A percentile compares a stretch with the other conserved stretches of the same genome.
Evolutionary conservation across 2,113 vertebrate species (phyloP).

Genomic region (Lathamus discolor): DNA sequence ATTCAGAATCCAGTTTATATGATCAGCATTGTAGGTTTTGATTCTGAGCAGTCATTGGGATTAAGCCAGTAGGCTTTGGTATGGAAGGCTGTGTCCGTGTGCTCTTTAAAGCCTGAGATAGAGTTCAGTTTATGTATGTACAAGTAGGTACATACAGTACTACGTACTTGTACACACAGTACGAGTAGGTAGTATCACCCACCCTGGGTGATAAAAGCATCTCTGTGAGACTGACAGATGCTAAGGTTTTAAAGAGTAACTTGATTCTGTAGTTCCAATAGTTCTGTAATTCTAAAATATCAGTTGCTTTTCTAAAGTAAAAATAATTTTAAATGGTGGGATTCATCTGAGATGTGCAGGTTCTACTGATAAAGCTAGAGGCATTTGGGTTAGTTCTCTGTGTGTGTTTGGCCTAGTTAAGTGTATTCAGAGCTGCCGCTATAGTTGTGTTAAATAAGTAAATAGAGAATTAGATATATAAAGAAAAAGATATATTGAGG

Average conservation of each 20-base stretch:
- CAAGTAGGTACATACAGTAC: no score
- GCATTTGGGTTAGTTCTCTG: background rate
- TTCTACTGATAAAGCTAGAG: background rate
- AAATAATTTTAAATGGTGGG: background rate
- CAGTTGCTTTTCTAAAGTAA: background rate
- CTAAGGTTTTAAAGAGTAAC: background rate
- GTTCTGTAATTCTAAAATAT: background rate
- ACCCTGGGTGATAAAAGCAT: background rate
- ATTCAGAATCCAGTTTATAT: background rate
- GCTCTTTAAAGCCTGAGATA: background rate
- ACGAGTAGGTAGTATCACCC: no score
- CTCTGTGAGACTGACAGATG: background rate
- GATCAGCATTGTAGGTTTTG: background rate
- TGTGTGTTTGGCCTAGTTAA: background rate
- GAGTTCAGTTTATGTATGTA: fast-evolving
- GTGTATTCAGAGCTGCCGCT: background rate
- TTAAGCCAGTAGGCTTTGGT: background rate
- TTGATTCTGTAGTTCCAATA: background rate
- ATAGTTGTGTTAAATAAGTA: background rate
- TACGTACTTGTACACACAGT: no score
- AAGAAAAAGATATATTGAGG: background rate
- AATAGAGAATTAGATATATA: background rate
- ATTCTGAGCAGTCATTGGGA: background rate
- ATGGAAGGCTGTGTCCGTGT: background rate
- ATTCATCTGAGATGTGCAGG: background rate